Evolutionary conservation across 2,888 invertebrate genomes (phyloP).

Genomic region (Drosophila mercatorum): DNA sequence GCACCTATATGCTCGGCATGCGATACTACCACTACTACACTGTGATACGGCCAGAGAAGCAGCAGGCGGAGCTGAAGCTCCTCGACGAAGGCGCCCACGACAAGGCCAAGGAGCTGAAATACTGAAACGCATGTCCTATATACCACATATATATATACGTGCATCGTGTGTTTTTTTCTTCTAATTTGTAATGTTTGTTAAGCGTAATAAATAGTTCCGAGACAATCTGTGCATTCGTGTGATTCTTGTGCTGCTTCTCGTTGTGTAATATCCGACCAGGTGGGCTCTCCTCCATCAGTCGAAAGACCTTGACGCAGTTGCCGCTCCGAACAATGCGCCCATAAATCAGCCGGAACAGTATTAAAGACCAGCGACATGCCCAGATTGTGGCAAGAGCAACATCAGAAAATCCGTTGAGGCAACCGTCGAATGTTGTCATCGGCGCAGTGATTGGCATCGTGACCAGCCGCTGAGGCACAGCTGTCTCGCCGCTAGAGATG

Average conservation of each 20-base stretch:
- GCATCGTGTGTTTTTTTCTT: slow-evolving; percentile 7
- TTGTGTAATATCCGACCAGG: slow-evolving; percentile 61
- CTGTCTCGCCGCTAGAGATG: slow-evolving; percentile 14
- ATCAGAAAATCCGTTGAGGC: slow-evolving; percentile 19
- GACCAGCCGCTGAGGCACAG: slow-evolving; percentile 36
- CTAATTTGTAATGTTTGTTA: slow-evolving; percentile 45
- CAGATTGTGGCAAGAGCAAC: slow-evolving; percentile 11
- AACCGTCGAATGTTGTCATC: slow-evolving; percentile 53
- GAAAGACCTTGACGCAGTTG: slow-evolving; percentile 3
- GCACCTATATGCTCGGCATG: slow-evolving; percentile 85
- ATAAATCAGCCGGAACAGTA: slow-evolving; percentile 56
- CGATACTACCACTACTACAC: slow-evolving; percentile 86
- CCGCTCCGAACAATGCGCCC: slow-evolving; percentile 44
- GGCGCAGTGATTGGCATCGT: slow-evolving; percentile 48
- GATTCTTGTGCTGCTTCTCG: slow-evolving; percentile 13
- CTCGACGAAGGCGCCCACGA: slow-evolving; percentile 85
- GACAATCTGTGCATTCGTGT: slow-evolving; percentile 4
- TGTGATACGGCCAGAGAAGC: slow-evolving; percentile 85
- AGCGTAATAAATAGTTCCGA: slow-evolving; percentile 60
- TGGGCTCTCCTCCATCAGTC: slow-evolving; percentile 9
- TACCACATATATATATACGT: background rate
- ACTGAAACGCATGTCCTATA: slow-evolving; percentile 41
- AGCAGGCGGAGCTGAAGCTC: slow-evolving; percentile 84
- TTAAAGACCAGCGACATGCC: slow-evolving; percentile 5
- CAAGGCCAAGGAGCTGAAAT: slow-evolving; percentile 83